These are phyloP conservation scores for Pentamera pediparva DNA, from an alignment of 53 echinoderm and acorn worm genomes.

Conservation along the genomic window DNA sequence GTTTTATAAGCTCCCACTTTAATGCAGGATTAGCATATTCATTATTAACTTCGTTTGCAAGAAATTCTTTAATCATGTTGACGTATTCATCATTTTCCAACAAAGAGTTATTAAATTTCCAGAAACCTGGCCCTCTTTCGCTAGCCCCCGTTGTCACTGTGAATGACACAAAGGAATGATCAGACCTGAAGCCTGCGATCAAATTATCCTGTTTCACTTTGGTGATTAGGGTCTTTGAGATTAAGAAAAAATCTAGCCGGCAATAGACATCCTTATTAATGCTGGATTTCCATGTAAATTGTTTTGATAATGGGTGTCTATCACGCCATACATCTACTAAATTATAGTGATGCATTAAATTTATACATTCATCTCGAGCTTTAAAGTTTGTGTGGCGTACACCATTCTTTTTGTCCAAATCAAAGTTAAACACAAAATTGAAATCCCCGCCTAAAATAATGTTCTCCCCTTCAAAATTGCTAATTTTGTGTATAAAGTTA, in stretches of 20 bases:
- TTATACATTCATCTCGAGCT: not conserved
- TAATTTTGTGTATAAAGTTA: not conserved
- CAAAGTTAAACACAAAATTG: not conserved
- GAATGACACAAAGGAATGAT: not conserved
- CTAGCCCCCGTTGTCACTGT: not conserved
- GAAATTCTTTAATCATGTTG: not conserved
- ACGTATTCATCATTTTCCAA: not conserved
- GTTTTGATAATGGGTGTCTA: constrained; percentile 10
- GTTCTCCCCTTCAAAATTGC: not conserved
- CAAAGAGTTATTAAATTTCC: constrained; percentile 8
- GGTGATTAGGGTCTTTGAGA: not conserved
- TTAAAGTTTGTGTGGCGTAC: not conserved
- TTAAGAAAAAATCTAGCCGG: not conserved
- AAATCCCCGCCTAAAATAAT: not conserved
- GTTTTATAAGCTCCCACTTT: not conserved
- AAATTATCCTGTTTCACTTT: not conserved
- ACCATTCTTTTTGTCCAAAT: not conserved
- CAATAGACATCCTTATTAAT: not conserved
- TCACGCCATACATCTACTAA: not conserved
- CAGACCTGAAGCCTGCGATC: not conserved
- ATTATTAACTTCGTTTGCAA: not conserved
- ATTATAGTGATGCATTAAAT: constrained; percentile 4
- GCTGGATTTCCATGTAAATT: not conserved
- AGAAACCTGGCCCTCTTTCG: constrained; percentile 2
- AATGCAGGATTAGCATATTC: not conserved